A percentile compares a stretch with the other conserved stretches of the same genome.
phyloP scores from a whole-genome alignment of 2,888 invertebrate genomes.

The Aleiodes alternator region DNA sequence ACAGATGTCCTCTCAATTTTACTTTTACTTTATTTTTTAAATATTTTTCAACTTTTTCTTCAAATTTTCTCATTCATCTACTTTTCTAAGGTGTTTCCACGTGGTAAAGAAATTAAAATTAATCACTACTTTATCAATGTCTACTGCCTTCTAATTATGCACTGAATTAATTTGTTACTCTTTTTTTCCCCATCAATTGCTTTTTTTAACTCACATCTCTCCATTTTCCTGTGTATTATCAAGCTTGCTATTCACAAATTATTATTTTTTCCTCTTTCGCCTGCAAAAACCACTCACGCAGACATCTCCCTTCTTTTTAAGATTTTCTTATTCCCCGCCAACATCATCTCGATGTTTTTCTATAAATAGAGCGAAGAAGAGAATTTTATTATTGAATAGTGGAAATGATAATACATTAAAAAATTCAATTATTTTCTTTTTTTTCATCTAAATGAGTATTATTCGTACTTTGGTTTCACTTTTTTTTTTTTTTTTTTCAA shows the following conservation, averaged over 20 bases:
- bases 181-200: background rate
- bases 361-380: background rate
- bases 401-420: background rate
- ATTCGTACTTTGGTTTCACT: conserved; percentile 10
- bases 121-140: background rate
- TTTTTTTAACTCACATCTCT: background rate
- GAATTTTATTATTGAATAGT: background rate
- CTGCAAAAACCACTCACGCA: background rate
- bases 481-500: background rate
- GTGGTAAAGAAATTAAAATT: background rate
- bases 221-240: background rate
- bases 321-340: background rate
- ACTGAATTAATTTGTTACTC: background rate
- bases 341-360: conserved; percentile 19
- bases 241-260: background rate
- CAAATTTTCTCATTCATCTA: background rate
- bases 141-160: background rate
- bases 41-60: too few relatives aligned
- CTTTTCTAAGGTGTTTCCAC: background rate
- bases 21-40: conserved; percentile 18
- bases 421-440: background rate
- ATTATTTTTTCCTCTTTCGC: background rate
- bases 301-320: background rate
- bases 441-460: background rate
- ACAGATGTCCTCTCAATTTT: conserved; percentile 42